These are phyloP conservation scores for Emys orbicularis DNA, from an alignment of 2,797 vertebrate species.

Conservation along the genomic window DNA sequence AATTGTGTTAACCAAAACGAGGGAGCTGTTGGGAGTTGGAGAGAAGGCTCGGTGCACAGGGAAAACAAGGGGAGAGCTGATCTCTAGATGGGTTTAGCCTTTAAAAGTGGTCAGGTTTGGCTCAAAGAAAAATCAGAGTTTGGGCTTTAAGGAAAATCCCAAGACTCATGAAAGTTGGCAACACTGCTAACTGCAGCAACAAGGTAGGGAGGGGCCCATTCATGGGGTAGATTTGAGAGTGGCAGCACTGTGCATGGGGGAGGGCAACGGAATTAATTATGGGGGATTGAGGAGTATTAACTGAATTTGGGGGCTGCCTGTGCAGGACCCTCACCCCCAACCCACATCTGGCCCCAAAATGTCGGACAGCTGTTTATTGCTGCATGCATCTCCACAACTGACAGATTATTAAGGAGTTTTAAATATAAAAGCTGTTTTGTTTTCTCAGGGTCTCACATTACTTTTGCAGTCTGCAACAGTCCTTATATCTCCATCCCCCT, in stretches of 20 bases:
- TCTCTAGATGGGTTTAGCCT: background rate
- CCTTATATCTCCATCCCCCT: background rate
- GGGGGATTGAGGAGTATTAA: background rate
- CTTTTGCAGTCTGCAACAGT: background rate
- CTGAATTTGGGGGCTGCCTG: background rate
- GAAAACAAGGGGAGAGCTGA: background rate
- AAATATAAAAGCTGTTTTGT: background rate
- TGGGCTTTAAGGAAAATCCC: background rate
- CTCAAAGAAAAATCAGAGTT: background rate
- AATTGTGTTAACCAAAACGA: background rate
- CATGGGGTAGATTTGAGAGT: background rate
- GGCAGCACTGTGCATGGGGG: background rate
- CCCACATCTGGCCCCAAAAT: background rate
- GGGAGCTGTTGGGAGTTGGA: background rate
- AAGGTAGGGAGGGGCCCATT: background rate
- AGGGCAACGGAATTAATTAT: background rate
- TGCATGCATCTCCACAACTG: background rate
- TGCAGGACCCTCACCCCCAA: background rate
- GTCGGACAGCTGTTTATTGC: background rate
- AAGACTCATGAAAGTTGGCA: background rate
- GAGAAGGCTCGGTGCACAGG: background rate
- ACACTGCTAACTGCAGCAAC: background rate
- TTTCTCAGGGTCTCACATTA: background rate
- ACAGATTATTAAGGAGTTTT: background rate
- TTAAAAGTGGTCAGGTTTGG: background rate